Percentiles rank a stretch among this genome's conserved stretches.
Conservation (phyloP, 2,113 vertebrate genomes). For the Gracilinanus agilis region DNA sequence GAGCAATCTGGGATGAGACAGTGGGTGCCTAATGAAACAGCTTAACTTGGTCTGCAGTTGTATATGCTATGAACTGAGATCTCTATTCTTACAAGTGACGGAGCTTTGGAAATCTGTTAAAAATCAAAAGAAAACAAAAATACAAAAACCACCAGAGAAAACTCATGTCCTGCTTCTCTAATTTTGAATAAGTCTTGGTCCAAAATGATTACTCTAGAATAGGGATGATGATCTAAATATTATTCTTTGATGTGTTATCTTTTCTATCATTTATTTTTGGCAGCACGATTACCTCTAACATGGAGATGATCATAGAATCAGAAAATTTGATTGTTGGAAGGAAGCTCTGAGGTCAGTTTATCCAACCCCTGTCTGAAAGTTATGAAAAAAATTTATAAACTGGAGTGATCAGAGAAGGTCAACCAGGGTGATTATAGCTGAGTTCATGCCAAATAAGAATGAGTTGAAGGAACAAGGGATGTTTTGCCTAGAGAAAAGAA, state of each 20-base stretch:
- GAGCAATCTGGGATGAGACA: constrained; percentile 64
- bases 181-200: constrained; percentile 37
- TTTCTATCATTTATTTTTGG: not conserved
- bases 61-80: constrained; percentile 65
- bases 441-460: not conserved
- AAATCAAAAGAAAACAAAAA: not conserved
- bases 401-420: not conserved
- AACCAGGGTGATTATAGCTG: not conserved
- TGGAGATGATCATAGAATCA: not conserved
- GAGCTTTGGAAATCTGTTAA: constrained; percentile 22
- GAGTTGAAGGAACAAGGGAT: not conserved
- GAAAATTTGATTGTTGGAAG: not conserved
- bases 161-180: not conserved
- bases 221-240: not conserved
- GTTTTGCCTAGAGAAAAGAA: not conserved
- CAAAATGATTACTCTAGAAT: constrained; percentile 43
- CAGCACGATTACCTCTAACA: not conserved
- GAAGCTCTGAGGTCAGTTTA: not conserved
- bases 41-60: constrained; percentile 52
- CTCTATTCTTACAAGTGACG: constrained; percentile 51
- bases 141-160: constrained; percentile 46
- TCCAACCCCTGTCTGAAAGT: not conserved
- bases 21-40: constrained; percentile 67
- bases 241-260: not conserved
- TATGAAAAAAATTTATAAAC: not conserved